Base-by-base conservation (phyloP, 2,888 invertebrate species). In the Chrysotoxum bicinctum region DNA sequence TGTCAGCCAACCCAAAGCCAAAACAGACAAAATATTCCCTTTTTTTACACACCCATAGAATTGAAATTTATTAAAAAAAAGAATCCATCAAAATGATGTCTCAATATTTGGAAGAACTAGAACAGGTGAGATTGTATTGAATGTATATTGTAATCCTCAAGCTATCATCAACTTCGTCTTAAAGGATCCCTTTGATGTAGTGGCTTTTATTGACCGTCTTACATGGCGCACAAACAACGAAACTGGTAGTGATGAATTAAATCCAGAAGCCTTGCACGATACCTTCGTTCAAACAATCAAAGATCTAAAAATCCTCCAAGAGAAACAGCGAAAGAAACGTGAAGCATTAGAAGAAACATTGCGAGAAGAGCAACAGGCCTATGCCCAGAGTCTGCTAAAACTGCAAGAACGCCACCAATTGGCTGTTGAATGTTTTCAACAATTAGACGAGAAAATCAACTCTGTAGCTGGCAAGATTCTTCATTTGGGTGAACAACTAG, bases 401-500 rank as follows among this genome's bases (percentile, higher is more conserved):
- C 94, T 98, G 26, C 96, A 97, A 91, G 97, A 97, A 73, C 95
- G 96, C 89, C 97, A 98, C 91, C 96, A 97, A 95, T 94, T 95
- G 82, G 96, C 97, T 62, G 96, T 97, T 52, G 95, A 95, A 87
- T 95, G 97, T 88, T 98, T 98, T 91, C 97, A 98, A 92, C 96
- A 97, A 87, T 92, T 99, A 68, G 99, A 99, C 91, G 97, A 97
- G 89, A 96, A 98, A 89, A 99, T 99, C 90, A 99, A 98, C 89
- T 96, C 96, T 76, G 99, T 99, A 54, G 99, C 99, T 0, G 98
- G 98, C 0, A 98, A 99, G 92, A 99, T 99, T 0, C 95, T 99
- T 58, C 99, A 99, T 92, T 94, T 99, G n/a, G 99, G 99, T 0
- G 99, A 99, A 92, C 99, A 99, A 91, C 93, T 99, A 54, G 99